A percentile compares a stretch with the other conserved stretches of the same genome.
Conservation (phyloP, 2,797 vertebrate species). For the Chanos chanos region DNA sequence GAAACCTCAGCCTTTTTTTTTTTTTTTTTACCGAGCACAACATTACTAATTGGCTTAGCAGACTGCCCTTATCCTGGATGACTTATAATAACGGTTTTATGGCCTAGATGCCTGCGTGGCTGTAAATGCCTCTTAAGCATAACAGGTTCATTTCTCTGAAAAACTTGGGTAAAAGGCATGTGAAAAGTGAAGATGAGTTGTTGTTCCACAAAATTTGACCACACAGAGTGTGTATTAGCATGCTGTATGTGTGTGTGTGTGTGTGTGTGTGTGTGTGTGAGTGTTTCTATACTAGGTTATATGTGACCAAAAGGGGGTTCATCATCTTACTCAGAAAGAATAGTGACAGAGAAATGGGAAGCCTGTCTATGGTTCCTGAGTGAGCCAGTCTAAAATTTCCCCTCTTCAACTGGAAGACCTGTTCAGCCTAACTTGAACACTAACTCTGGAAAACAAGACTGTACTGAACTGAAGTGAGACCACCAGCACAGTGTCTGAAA, state of each 20-base stretch:
- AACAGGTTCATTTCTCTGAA: no score
- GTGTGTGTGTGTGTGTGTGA: conserved; percentile 5
- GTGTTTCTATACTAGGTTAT: not conserved
- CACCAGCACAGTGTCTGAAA: not conserved
- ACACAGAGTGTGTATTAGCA: no score
- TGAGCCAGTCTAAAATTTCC: not conserved
- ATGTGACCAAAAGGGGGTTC: no score
- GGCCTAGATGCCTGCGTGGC: not conserved
- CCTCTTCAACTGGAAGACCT: not conserved
- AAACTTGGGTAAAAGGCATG: no score
- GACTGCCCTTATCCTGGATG: conserved; percentile 53
- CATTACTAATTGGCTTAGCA: conserved; percentile 67
- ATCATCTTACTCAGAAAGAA: not conserved
- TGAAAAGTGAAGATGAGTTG: no score
- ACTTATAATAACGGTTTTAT: conserved; percentile 44
- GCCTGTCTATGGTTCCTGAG: not conserved
- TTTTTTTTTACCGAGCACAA: conserved; percentile 51
- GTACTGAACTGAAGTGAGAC: not conserved
- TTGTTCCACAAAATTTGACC: no score
- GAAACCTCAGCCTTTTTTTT: conserved; percentile 41
- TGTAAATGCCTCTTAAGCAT: not conserved
- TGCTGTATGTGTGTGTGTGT: not conserved
- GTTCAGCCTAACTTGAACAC: not conserved
- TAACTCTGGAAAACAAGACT: not conserved
- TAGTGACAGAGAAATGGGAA: not conserved